A percentile compares a stretch with the other conserved stretches of the same genome.
phyloP scores from a whole-genome alignment of 2,797 vertebrate genomes.

The Acipenser ruthenus region DNA sequence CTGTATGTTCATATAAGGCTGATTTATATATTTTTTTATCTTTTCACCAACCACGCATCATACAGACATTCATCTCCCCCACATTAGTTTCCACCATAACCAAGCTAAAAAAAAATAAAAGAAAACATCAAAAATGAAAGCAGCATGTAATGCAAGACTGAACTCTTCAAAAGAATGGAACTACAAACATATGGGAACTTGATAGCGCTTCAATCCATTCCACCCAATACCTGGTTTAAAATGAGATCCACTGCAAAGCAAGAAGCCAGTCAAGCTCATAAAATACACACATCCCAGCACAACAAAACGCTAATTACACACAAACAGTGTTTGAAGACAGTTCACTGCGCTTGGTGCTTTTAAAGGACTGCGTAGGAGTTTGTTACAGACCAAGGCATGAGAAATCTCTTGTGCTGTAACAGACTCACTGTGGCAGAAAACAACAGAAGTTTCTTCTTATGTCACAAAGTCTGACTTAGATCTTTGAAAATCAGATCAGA shows the following conservation, averaged over 20 bases:
- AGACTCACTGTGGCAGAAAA: neutral
- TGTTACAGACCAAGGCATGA: conserved; percentile 4
- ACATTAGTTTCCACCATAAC: no score
- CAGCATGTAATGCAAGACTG: neutral
- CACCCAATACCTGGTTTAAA: no score
- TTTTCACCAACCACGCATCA: no score
- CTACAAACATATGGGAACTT: no score
- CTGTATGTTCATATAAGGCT: no score
- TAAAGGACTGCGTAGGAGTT: conserved; percentile 19
- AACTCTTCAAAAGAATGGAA: neutral
- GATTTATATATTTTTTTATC: no score
- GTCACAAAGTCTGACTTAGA: conserved; percentile 5
- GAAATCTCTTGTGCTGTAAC: neutral
- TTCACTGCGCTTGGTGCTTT: conserved; percentile 12
- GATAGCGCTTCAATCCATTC: no score
- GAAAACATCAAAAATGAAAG: neutral
- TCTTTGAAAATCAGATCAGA: conserved; percentile 16
- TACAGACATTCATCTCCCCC: no score
- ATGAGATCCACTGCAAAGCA: no score
- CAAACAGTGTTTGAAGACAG: conserved; percentile 19
- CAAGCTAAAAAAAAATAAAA: no score
- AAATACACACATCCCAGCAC: no score
- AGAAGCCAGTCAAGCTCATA: no score
- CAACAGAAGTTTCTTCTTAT: conserved; percentile 3
- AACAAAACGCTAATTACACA: neutral